Evolutionary conservation across 2,797 vertebrate genomes (phyloP).

Genomic region (Lepilemur septentrionalis): DNA sequence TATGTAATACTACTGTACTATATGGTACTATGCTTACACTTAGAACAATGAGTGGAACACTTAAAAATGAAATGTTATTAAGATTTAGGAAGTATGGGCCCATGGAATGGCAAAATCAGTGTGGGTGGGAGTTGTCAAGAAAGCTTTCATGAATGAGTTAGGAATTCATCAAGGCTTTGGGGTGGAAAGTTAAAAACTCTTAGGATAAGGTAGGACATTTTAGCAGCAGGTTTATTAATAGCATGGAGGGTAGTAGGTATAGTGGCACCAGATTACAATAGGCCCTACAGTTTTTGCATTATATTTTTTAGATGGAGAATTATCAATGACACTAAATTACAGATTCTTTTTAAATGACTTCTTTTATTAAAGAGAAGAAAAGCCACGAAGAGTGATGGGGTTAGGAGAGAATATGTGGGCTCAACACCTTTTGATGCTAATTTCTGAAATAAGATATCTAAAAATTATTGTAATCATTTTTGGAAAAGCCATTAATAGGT

Average conservation of each 20-base stretch:
- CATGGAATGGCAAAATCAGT: neutral
- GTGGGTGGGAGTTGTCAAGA: neutral
- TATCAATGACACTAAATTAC: neutral
- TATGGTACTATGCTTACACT: neutral
- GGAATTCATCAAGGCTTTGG: neutral
- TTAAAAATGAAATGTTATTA: neutral
- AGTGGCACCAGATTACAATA: neutral
- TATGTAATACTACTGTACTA: neutral
- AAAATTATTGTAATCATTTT: conserved; percentile 35
- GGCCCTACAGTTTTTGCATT: neutral
- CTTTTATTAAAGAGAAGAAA: neutral
- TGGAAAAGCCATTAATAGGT: conserved; percentile 44
- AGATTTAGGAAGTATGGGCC: neutral
- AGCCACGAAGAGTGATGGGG: neutral
- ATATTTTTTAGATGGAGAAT: neutral
- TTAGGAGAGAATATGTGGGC: neutral
- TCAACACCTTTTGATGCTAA: neutral
- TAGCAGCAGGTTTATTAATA: neutral
- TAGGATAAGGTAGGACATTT: neutral
- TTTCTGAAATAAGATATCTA: conserved; percentile 43
- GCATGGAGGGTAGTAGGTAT: neutral
- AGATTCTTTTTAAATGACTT: conserved; percentile 31
- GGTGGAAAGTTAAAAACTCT: neutral
- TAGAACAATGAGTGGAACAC: neutral
- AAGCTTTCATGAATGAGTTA: neutral